These are phyloP conservation scores for Conops quadrifasciatus DNA, from an alignment of 2,888 invertebrate species.

Conservation along the genomic window DNA sequence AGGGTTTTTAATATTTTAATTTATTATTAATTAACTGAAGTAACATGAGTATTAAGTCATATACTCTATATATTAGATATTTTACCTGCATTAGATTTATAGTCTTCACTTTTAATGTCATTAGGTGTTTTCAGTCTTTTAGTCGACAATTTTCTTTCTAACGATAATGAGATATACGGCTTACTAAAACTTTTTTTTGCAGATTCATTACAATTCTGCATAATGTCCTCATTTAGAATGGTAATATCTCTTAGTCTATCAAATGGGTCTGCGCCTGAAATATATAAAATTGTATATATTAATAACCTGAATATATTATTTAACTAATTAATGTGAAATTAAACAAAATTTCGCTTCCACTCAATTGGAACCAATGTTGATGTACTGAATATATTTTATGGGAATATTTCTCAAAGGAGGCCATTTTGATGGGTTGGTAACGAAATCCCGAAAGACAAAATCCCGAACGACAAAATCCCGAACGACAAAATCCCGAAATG, in stretches of 20 bases:
- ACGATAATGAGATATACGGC: slow-evolving; percentile 65
- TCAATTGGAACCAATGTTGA: background rate
- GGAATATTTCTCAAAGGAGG: too few relatives aligned
- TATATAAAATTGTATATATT: background rate
- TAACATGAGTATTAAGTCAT: too few relatives aligned
- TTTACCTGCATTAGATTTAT: slow-evolving; percentile 70
- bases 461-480: too few relatives aligned
- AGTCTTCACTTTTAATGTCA: slow-evolving; percentile 73
- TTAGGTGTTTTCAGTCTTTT: slow-evolving; percentile 71
- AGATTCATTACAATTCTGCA: slow-evolving; percentile 68
- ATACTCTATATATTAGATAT: background rate
- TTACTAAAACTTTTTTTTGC: slow-evolving; percentile 63
- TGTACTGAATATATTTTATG: background rate
- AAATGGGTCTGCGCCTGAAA: slow-evolving; percentile 67
- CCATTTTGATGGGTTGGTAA: too few relatives aligned
- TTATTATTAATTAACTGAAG: background rate
- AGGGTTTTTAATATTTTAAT: background rate
- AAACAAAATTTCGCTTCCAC: background rate
- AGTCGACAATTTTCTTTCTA: slow-evolving; percentile 67
- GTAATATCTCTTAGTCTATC: slow-evolving; percentile 73
- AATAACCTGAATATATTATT: background rate
- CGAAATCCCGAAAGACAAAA: too few relatives aligned
- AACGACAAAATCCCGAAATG: too few relatives aligned
- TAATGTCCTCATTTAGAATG: slow-evolving; percentile 75
- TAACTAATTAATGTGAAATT: background rate